phyloP scores from a whole-genome alignment of 1,140 invertebrate species.

The Hylaeus volcanicus region DNA sequence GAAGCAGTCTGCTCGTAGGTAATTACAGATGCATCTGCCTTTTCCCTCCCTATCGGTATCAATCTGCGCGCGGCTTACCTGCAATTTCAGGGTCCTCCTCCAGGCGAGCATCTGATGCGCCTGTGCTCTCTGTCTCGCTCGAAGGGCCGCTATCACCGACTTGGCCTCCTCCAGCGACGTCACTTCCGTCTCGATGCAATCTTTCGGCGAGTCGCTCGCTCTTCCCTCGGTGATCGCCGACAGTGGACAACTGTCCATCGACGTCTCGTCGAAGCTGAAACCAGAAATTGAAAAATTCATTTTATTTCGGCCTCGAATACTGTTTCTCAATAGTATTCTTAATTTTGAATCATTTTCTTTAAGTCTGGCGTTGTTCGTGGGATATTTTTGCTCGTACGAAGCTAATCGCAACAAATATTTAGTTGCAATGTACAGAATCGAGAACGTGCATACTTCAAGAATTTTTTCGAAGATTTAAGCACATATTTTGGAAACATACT shows the following conservation, averaged over 20 bases:
- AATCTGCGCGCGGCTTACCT: constrained; percentile 70
- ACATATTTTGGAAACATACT: too few species aligned
- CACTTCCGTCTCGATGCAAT: constrained; percentile 73
- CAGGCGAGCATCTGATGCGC: constrained; percentile 81
- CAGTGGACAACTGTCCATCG: constrained; percentile 76
- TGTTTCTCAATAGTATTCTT: too few species aligned
- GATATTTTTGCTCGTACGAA: too few species aligned
- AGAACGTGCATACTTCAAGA: too few species aligned
- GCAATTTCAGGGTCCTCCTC: constrained; percentile 80
- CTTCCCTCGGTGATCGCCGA: constrained; percentile 69
- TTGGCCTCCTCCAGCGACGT: constrained; percentile 81
- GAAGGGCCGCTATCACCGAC: constrained; percentile 79
- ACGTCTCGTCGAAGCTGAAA: constrained; percentile 78
- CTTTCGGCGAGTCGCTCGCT: constrained; percentile 63
- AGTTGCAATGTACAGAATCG: too few species aligned
- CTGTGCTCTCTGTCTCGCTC: constrained; percentile 79
- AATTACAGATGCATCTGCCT: constrained; percentile 5
- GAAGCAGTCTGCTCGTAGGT: background rate
- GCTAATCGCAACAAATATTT: too few species aligned
- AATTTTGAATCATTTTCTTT: background rate
- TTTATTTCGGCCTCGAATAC: too few species aligned
- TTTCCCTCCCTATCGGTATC: background rate
- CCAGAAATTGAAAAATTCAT: constrained; percentile 18
- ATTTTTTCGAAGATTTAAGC: too few species aligned
- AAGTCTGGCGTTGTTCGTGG: background rate